Conservation (phyloP, 1,140 invertebrate species). For the Laupala kohalensis region DNA sequence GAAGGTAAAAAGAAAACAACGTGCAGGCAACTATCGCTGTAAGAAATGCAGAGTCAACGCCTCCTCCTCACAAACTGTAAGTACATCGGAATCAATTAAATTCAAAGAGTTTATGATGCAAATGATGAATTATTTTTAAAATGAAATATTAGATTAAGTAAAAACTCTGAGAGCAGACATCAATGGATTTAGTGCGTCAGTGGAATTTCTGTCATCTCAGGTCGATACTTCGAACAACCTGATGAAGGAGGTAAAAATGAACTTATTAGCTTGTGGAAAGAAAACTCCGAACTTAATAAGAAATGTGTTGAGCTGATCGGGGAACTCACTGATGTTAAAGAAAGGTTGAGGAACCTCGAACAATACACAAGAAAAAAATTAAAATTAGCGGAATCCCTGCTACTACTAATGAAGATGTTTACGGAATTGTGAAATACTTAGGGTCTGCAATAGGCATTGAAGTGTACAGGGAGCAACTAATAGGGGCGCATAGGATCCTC, state of each 20-base stretch:
- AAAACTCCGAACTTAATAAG: neutral
- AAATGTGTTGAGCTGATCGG: neutral
- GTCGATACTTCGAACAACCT: neutral
- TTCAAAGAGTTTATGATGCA: neutral
- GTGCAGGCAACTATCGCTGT: neutral
- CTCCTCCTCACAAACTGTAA: neutral
- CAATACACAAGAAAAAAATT: neutral
- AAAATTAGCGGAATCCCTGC: neutral
- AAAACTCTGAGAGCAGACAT: neutral
- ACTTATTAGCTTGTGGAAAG: neutral
- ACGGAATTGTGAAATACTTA: neutral
- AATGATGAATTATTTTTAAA: neutral
- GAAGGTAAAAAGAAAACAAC: neutral
- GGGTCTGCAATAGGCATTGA: neutral
- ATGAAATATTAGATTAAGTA: neutral
- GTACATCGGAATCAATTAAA: neutral
- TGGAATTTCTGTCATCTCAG: neutral
- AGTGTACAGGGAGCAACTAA: neutral
- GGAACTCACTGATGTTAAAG: neutral
- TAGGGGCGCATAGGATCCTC: neutral
- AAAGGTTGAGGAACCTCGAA: neutral
- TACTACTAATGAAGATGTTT: neutral
- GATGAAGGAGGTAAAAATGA: no score
- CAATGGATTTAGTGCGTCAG: neutral
- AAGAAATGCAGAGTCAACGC: neutral